These are phyloP conservation scores for Campaea margaritaria DNA, from an alignment of 2,888 invertebrate species.

Conservation along the genomic window DNA sequence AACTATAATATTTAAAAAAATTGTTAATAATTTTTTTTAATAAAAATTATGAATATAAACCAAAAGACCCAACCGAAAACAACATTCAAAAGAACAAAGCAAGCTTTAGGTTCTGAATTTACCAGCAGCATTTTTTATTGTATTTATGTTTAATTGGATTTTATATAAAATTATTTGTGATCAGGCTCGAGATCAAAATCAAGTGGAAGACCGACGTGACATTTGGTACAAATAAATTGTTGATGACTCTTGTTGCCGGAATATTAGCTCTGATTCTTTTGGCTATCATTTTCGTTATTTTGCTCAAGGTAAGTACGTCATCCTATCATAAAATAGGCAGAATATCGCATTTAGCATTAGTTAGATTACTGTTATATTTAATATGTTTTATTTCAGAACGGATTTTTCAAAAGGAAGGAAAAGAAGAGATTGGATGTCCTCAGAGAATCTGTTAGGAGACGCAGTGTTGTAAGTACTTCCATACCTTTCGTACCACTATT, in stretches of 20 bases:
- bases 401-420: slow-evolving; percentile 68
- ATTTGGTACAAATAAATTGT: slow-evolving; percentile 47
- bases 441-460: slow-evolving; percentile 54
- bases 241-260: slow-evolving; percentile 51
- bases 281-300: slow-evolving; percentile 44
- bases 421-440: slow-evolving; percentile 57
- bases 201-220: slow-evolving; percentile 41
- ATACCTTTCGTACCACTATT: no score
- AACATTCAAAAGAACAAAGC: no score
- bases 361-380: no score
- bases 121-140: no score
- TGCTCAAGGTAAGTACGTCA: slow-evolving; percentile 59
- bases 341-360: not conserved
- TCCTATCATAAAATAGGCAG: no score
- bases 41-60: no score
- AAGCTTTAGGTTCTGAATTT: no score
- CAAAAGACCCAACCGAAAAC: no score
- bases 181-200: slow-evolving; percentile 31
- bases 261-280: slow-evolving; percentile 53
- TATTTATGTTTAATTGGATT: no score
- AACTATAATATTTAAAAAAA: no score
- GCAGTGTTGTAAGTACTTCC: slow-evolving; percentile 59
- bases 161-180: not conserved
- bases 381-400: slow-evolving; percentile 53
- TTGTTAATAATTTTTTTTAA: no score